Conservation (phyloP, 2,888 invertebrate genomes). For the Ellobium chinense region DNA sequence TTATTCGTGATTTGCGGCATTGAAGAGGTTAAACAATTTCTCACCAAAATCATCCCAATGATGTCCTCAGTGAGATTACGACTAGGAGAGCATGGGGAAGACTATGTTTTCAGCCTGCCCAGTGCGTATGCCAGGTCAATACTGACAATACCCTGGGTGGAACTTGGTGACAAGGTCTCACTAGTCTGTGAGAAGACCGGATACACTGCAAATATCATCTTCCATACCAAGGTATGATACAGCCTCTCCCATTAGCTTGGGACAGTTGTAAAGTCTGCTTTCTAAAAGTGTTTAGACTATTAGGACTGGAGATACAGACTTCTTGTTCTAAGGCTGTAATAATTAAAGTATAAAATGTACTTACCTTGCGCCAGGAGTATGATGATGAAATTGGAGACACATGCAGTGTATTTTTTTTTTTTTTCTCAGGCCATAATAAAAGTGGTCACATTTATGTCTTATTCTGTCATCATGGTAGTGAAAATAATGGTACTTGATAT, state of each 20-base stretch:
- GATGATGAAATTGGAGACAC: too few relatives aligned
- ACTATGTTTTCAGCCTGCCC: conserved; percentile 80
- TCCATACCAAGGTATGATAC: conserved; percentile 80
- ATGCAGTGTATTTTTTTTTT: too few relatives aligned
- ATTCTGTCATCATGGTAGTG: too few relatives aligned
- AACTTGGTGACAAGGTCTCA: conserved; percentile 80
- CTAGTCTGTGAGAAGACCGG: conserved; percentile 79
- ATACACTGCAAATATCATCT: conserved; percentile 78
- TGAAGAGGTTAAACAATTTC: too few relatives aligned
- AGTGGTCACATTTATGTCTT: too few relatives aligned
- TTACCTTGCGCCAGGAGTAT: too few relatives aligned
- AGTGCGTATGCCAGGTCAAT: conserved; percentile 81
- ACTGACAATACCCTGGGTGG: conserved; percentile 81
- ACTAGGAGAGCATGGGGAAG: conserved; percentile 76
- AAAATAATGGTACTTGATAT: too few relatives aligned
- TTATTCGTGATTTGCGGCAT: too few relatives aligned
- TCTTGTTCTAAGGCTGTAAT: neutral
- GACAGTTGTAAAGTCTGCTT: neutral
- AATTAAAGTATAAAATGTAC: too few relatives aligned
- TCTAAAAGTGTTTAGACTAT: neutral
- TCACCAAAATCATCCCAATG: too few relatives aligned
- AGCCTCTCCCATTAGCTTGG: neutral
- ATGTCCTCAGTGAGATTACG: conserved; percentile 67
- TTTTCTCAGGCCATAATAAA: too few relatives aligned
- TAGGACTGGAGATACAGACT: neutral